These are phyloP conservation scores for Ectemnius continuus DNA, from an alignment of 2,888 invertebrate genomes.

Conservation along the genomic window DNA sequence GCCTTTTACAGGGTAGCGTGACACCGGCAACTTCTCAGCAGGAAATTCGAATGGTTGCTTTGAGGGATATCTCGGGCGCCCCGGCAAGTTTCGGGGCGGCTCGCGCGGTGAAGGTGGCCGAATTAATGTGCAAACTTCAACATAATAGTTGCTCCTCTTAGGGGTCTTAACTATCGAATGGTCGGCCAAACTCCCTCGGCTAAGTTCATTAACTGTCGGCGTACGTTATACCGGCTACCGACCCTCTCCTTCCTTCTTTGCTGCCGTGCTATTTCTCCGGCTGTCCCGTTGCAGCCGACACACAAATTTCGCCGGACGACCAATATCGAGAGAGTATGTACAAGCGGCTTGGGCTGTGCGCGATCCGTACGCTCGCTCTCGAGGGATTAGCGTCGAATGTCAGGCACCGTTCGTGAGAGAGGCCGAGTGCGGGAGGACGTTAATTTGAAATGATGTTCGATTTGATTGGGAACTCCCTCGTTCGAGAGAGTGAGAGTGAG, in stretches of 20 bases:
- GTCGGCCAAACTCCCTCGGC: conserved; percentile 52
- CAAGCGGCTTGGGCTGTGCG: background rate
- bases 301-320: too few species aligned
- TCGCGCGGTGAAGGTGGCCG: conserved; percentile 47
- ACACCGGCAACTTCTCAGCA: conserved; percentile 48
- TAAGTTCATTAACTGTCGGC: conserved; percentile 59
- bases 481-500: too few species aligned
- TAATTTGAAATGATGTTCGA: too few species aligned
- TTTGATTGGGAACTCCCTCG: too few species aligned
- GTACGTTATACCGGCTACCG: conserved; percentile 27
- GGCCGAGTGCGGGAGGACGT: too few species aligned
- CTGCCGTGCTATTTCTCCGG: background rate
- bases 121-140: conserved; percentile 67
- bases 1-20: conserved; percentile 56
- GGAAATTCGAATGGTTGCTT: conserved; percentile 64
- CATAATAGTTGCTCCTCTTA: conserved; percentile 64
- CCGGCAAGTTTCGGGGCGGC: conserved; percentile 48
- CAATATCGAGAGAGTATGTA: too few species aligned
- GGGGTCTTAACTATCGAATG: conserved; percentile 64
- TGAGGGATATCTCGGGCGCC: conserved; percentile 59
- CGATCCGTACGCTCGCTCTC: too few species aligned
- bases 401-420: too few species aligned
- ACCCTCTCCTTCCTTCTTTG: conserved; percentile 32
- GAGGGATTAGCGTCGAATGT: too few species aligned
- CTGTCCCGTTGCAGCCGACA: too few species aligned